Percentiles rank a stretch among this genome's conserved stretches.
phyloP scores from a whole-genome alignment of 2,888 invertebrate genomes.

The Macrophya alboannulata region DNA sequence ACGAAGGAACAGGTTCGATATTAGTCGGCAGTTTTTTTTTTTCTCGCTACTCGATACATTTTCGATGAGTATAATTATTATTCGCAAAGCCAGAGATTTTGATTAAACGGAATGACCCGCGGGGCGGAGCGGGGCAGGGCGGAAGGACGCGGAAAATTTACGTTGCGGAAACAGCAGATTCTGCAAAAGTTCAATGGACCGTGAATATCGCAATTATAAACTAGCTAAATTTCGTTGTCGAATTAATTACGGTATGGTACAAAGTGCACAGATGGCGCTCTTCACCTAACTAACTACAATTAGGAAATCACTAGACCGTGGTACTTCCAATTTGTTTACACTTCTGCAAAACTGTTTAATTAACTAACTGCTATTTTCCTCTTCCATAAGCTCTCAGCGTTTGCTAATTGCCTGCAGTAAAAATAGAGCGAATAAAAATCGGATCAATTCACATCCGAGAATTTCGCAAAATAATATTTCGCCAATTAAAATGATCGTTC shows the following conservation, averaged over 20 bases:
- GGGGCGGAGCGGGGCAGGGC: not conserved
- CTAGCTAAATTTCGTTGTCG: conserved; percentile 24
- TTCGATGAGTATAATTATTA: conserved; percentile 13
- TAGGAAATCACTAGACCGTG: not conserved
- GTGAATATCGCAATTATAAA: conserved; percentile 39
- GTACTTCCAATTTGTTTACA: conserved; percentile 27
- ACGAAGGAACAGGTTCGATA: not conserved
- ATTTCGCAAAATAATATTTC: not conserved
- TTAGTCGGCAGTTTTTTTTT: not conserved
- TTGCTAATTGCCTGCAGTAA: not conserved
- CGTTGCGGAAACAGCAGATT: conserved; percentile 5
- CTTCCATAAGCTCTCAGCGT: not conserved
- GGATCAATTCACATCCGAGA: not conserved
- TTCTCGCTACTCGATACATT: not conserved
- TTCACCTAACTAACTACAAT: not conserved
- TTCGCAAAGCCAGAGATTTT: not conserved
- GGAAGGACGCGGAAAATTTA: not conserved
- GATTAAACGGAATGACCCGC: not conserved
- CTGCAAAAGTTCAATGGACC: conserved; percentile 27
- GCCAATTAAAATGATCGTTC: not conserved
- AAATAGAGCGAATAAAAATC: not conserved
- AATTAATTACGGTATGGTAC: conserved; percentile 22
- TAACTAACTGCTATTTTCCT: not conserved
- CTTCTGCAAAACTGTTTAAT: conserved; percentile 15
- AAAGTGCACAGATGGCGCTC: conserved; percentile 25